Evolutionary conservation across 2,113 vertebrate species (phyloP).

Genomic region (Pionites leucogaster): DNA sequence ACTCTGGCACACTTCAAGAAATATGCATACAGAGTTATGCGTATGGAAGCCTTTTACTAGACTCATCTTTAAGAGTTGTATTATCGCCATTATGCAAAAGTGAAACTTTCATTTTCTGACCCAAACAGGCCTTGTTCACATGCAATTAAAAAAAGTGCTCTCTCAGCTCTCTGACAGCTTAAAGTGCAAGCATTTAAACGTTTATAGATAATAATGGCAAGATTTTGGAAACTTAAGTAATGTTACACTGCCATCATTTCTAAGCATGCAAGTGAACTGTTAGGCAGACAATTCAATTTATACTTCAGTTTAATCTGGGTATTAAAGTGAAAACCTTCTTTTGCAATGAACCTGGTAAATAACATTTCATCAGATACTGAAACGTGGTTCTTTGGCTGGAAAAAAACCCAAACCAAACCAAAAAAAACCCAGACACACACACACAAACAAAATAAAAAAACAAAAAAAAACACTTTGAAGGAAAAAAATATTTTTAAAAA

Average conservation of each 20-base stretch:
- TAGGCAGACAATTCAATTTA: not conserved
- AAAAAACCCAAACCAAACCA: not conserved
- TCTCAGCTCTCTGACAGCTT: not conserved
- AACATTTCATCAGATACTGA: not conserved
- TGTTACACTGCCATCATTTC: not conserved
- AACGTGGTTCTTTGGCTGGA: not conserved
- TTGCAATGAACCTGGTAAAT: not conserved
- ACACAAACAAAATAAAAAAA: not conserved
- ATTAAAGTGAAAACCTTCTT: not conserved
- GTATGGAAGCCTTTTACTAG: not conserved
- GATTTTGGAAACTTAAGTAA: not conserved
- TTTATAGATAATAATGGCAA: not conserved
- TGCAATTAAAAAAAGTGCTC: not conserved
- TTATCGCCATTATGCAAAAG: not conserved
- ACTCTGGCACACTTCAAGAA: not conserved
- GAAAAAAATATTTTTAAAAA: not conserved
- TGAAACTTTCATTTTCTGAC: not conserved
- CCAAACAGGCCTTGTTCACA: not conserved
- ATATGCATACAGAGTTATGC: fast-evolving
- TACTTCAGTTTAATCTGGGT: not conserved
- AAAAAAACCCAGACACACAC: not conserved
- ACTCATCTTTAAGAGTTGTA: not conserved
- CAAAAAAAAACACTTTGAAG: not conserved
- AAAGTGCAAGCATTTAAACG: not conserved
- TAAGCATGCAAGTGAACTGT: not conserved